Evolutionary conservation across 2,797 vertebrate species (phyloP).

Genomic region (Martes flavigula): DNA sequence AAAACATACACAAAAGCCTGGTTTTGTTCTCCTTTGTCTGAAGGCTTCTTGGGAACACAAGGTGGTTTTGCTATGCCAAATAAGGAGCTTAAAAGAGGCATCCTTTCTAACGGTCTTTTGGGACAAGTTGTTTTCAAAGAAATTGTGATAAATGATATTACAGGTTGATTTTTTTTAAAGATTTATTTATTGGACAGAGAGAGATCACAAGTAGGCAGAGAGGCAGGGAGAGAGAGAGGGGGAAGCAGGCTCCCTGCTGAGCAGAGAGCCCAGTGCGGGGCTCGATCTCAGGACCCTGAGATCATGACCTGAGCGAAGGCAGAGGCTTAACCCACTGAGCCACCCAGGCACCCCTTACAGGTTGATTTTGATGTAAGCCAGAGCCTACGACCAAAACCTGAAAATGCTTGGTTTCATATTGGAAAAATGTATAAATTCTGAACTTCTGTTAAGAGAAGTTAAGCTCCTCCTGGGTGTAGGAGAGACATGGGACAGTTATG

Average conservation of each 20-base stretch:
- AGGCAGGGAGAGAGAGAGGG: too few species aligned
- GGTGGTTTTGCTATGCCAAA: background rate
- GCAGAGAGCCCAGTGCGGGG: too few species aligned
- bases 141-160: constrained; percentile 21
- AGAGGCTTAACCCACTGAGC: too few species aligned
- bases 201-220: too few species aligned
- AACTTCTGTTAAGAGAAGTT: background rate
- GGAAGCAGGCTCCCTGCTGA: too few species aligned
- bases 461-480: background rate
- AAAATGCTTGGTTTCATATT: background rate
- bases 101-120: background rate
- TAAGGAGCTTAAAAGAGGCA: background rate
- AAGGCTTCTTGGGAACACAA: background rate
- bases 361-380: background rate
- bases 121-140: background rate
- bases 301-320: too few species aligned
- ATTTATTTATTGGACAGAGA: too few species aligned
- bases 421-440: background rate
- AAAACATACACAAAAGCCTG: constrained; percentile 36
- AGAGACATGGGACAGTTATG: background rate
- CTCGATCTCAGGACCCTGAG: too few species aligned
- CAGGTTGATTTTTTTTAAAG: background rate
- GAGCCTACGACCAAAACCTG: background rate
- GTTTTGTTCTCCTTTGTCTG: constrained; percentile 30
- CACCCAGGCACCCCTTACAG: background rate